These are phyloP conservation scores for Sander lucioperca DNA, from an alignment of 2,113 vertebrate species.

Conservation along the genomic window DNA sequence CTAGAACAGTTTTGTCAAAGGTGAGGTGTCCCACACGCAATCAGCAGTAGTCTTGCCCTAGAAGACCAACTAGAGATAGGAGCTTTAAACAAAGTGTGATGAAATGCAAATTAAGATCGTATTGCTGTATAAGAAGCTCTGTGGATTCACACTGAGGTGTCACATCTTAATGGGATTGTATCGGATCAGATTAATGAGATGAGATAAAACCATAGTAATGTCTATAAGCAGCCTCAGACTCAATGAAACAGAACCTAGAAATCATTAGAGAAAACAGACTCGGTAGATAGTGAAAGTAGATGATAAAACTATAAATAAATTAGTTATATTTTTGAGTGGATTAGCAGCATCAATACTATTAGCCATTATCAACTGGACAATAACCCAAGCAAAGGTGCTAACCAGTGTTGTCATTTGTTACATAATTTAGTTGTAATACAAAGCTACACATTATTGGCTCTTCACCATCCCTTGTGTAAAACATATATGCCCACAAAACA, in stretches of 20 bases:
- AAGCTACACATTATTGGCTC: background rate
- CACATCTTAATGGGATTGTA: conserved; percentile 1
- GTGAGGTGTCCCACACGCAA: conserved; percentile 6
- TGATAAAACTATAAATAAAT: background rate
- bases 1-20: conserved; percentile 17
- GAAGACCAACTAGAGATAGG: background rate
- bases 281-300: no score
- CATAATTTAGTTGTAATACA: background rate
- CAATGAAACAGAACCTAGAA: background rate
- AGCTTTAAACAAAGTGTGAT: conserved; percentile 15
- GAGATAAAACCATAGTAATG: background rate
- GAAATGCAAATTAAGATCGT: conserved; percentile 31
- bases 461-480: background rate
- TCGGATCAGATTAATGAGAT: conserved; percentile 15
- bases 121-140: background rate
- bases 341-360: background rate
- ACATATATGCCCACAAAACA: background rate
- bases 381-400: no score
- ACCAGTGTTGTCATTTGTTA: background rate
- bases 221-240: background rate
- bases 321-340: background rate
- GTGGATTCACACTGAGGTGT: conserved; percentile 4
- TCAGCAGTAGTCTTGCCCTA: conserved; percentile 7
- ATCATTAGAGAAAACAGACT: background rate
- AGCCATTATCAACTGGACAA: background rate